Percentiles rank a stretch among this genome's conserved stretches.
These are phyloP conservation scores for Drosophila pseudoananassae DNA, from an alignment of 1,140 invertebrate genomes.

Conservation along the genomic window DNA sequence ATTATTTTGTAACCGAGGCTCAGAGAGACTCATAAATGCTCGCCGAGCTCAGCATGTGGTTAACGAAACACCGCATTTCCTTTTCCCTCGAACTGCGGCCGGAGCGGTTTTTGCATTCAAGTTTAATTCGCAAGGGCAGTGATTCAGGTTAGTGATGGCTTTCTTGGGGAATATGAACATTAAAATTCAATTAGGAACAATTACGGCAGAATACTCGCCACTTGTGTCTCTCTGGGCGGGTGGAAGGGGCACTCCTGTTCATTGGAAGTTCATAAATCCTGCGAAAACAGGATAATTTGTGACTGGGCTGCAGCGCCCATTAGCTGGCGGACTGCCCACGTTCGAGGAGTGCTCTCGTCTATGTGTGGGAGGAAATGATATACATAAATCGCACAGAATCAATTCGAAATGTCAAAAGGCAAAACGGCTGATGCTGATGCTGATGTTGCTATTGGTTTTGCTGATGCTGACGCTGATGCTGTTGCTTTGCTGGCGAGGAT, in stretches of 20 bases:
- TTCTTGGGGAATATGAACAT: background rate
- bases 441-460: background rate
- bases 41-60: slow-evolving; percentile 1
- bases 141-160: slow-evolving; percentile 8
- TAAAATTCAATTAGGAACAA: slow-evolving; percentile 8
- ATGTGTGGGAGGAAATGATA: slow-evolving; percentile 36
- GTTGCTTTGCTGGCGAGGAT: background rate
- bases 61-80: background rate
- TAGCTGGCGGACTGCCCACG: slow-evolving; percentile 5
- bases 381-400: slow-evolving; percentile 48
- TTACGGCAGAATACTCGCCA: background rate
- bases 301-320: slow-evolving; percentile 4
- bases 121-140: slow-evolving; percentile 6
- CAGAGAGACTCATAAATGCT: slow-evolving; percentile 4
- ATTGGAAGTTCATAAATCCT: slow-evolving; percentile 11
- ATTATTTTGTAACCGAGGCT: slow-evolving; percentile 17
- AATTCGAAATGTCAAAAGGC: slow-evolving; percentile 60
- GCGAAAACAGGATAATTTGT: slow-evolving; percentile 26
- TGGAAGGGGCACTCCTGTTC: background rate
- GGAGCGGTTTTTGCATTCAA: slow-evolving; percentile 11
- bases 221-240: background rate
- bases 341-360: background rate
- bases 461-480: background rate
- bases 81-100: background rate
- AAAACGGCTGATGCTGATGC: slow-evolving; percentile 18